Conservation (phyloP, 1,140 invertebrate genomes). For the Anadara kagoshimensis region DNA sequence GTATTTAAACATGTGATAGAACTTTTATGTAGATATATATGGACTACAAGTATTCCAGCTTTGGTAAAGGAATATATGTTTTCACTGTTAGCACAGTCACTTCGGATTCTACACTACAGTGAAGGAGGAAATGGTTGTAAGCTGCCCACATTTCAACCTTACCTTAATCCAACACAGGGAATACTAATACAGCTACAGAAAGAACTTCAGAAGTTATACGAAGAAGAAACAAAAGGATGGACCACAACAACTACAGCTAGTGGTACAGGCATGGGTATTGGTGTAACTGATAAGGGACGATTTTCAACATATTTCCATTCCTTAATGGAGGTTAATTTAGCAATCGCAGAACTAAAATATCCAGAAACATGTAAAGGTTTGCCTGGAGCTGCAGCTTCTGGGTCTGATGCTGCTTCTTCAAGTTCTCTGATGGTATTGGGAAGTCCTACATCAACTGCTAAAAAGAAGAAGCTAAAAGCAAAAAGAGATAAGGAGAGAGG, state of each 20-base stretch:
- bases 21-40: slow-evolving; percentile 65
- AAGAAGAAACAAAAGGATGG: slow-evolving; percentile 68
- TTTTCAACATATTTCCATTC: slow-evolving; percentile 72
- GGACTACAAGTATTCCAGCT: slow-evolving; percentile 68
- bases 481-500: slow-evolving; percentile 65
- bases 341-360: slow-evolving; percentile 68
- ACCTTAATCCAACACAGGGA: slow-evolving; percentile 60
- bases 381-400: slow-evolving; percentile 25
- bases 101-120: slow-evolving; percentile 64
- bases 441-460: slow-evolving; percentile 55
- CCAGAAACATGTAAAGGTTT: slow-evolving; percentile 37
- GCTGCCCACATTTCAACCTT: slow-evolving; percentile 55
- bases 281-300: slow-evolving; percentile 61
- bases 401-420: slow-evolving; percentile 36
- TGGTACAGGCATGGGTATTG: slow-evolving; percentile 63
- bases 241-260: slow-evolving; percentile 44
- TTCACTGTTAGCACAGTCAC: slow-evolving; percentile 68
- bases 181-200: slow-evolving; percentile 63
- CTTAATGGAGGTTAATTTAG: slow-evolving; percentile 68
- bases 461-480: slow-evolving; percentile 71
- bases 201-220: slow-evolving; percentile 69
- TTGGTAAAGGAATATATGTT: slow-evolving; percentile 72
- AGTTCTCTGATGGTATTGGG: slow-evolving; percentile 30
- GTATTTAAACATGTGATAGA: slow-evolving; percentile 68
- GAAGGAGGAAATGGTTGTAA: slow-evolving; percentile 51